Percentiles rank a stretch among this genome's conserved stretches.
Evolutionary conservation across 64 coral and sea anemone species (phyloP).

Genomic region (Trachythela sp.): DNA sequence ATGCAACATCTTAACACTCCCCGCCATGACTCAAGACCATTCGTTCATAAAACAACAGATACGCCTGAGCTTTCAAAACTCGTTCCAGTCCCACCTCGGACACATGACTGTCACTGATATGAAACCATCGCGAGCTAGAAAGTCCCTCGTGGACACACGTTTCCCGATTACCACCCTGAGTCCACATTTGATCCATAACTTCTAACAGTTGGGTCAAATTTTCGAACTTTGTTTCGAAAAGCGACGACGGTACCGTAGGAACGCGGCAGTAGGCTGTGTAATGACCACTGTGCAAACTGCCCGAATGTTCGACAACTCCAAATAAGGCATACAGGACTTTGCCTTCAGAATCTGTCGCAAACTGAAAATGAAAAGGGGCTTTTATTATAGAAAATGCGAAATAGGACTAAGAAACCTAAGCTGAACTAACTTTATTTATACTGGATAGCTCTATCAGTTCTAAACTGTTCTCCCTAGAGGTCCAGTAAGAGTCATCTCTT

Average conservation of each 20-base stretch:
- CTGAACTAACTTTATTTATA: not conserved
- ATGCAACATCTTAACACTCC: not conserved
- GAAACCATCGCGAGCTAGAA: conserved; percentile 68
- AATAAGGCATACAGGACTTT: conserved; percentile 69
- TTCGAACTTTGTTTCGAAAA: conserved; percentile 39
- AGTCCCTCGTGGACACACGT: not conserved
- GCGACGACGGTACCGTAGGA: conserved; percentile 21
- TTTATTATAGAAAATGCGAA: not conserved
- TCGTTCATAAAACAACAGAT: conserved; percentile 91
- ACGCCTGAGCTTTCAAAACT: conserved; percentile 85
- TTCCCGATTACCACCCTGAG: not conserved
- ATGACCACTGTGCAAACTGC: conserved; percentile 82
- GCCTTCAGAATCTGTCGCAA: conserved; percentile 49
- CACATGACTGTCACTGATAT: conserved; percentile 80
- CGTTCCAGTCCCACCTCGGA: conserved; percentile 41
- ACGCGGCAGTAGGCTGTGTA: conserved; percentile 83
- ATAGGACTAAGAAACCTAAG: no score
- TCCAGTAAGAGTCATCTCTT: no score
- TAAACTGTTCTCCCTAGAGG: no score
- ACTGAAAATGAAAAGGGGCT: conserved; percentile 31
- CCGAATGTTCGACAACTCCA: conserved; percentile 79
- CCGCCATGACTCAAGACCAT: conserved; percentile 39
- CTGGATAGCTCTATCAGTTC: no score
- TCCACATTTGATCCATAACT: conserved; percentile 65
- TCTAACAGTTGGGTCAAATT: conserved; percentile 53